A percentile compares a stretch with the other conserved stretches of the same genome.
Conservation (phyloP, 2,113 vertebrate species). For the Gulo gulo region DNA sequence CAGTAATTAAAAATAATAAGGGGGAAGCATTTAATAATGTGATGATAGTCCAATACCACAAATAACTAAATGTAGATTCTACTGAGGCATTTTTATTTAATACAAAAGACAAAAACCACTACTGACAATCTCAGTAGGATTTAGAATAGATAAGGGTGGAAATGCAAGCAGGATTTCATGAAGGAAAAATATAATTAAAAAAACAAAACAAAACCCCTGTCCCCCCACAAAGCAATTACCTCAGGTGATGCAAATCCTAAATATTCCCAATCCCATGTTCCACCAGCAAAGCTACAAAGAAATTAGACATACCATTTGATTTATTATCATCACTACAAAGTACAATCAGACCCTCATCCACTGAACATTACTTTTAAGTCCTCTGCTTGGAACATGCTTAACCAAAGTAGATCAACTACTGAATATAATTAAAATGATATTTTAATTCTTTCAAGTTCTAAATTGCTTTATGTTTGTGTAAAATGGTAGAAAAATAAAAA, state of each 20-base stretch:
- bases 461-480: conserved; percentile 1
- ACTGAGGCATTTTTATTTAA: not conserved
- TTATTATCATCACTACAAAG: conserved; percentile 60
- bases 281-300: conserved; percentile 95
- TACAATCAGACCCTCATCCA: conserved; percentile 28
- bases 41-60: not conserved
- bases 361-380: conserved; percentile 35
- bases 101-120: not conserved
- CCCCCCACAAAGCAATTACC: conserved; percentile 85
- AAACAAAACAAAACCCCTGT: not conserved
- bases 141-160: not conserved
- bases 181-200: conserved; percentile 30
- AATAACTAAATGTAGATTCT: not conserved
- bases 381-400: conserved; percentile 45
- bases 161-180: conserved; percentile 44
- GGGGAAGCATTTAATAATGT: conserved; percentile 15
- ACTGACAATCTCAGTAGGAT: conserved; percentile 17
- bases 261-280: conserved; percentile 99
- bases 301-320: conserved; percentile 77
- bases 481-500: conserved; percentile 53
- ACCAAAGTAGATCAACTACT: not conserved
- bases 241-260: conserved; percentile 98
- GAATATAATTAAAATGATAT: conserved; percentile 42
- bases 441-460: conserved; percentile 46
- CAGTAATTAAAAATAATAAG: conserved; percentile 29